Base-by-base conservation (phyloP, 2,888 invertebrate genomes). In the Artemia sp. region DNA sequence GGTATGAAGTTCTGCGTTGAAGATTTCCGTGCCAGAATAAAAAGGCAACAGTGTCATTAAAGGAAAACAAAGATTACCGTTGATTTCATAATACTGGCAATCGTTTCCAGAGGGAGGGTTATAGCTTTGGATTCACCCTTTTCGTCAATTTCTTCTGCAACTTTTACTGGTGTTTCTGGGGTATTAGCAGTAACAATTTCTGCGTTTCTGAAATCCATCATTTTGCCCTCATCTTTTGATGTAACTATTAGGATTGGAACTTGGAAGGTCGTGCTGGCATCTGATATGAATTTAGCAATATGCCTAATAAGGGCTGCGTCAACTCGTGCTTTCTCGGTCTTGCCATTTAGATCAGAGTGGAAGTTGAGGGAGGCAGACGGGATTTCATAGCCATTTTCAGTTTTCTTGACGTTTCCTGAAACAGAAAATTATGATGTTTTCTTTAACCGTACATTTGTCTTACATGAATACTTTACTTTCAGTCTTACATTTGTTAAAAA, bases 281-380 rank as follows among this genome's bases (percentile, higher is more conserved):
- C 64, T 24, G 14, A n/a, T 19, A 58, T n/a, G 24, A 19, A 58
- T n/a, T 8, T 58, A 24, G 64, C 64, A 8, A 58, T 24, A 19
- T 58, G 64, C 64, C 24, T n/a, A 8, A 58, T 58, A n/a, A 58
- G 64, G 14, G n/a, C 24, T 19, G 11, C 64, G 64, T 58, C 64
- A 58, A 58, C 24, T n/a, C 14, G 11, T n/a, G 64, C 64, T n/a
- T 8, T n/a, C 14, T 58, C 24, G 8, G 64, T 58, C 6, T 38
- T 38, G 14, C 14, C 14, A 24, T 58, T 24, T 24, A n/a, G 24
- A 24, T 58, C 64, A 9, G 64, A 58, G 10, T 19, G n/a, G 11
- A 58, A 58, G n/a, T 58, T 58, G 14, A 58, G 64, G 64, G 64
- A 58, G n/a, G 64, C n/a, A 8, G 64, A n/a, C 9, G 64, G 64